Conservation (phyloP, 2,797 vertebrate species). For the Eidolon dupreanum region DNA sequence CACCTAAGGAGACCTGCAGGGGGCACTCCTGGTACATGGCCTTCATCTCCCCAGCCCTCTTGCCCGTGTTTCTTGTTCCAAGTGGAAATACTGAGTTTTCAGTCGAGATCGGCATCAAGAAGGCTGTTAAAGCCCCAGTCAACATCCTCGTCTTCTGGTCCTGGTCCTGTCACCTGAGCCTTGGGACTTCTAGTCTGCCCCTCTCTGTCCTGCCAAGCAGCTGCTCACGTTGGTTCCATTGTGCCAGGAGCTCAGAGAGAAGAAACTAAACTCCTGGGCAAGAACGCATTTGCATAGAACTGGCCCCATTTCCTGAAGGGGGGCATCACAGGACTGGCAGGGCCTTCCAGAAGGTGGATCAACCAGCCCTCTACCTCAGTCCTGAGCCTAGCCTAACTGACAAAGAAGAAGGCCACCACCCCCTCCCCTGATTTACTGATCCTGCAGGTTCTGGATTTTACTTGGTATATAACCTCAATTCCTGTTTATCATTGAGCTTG, state of each 20-base stretch:
- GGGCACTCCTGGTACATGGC: slow-evolving; percentile 57
- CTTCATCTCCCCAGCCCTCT: background rate
- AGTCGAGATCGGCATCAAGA: slow-evolving; percentile 75
- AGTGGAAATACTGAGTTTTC: slow-evolving; percentile 79
- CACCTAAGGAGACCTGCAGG: slow-evolving; percentile 55
- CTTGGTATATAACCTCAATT: background rate
- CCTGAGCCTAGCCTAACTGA: background rate
- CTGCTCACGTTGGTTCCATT: slow-evolving; percentile 65
- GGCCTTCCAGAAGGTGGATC: background rate
- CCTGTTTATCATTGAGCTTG: background rate
- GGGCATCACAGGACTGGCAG: background rate
- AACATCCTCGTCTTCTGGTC: slow-evolving; percentile 64
- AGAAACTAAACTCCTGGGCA: slow-evolving; percentile 70
- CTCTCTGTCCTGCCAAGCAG: slow-evolving; percentile 73
- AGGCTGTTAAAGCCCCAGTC: slow-evolving; percentile 74
- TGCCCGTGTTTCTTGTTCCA: slow-evolving; percentile 57
- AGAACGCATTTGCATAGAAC: slow-evolving; percentile 57
- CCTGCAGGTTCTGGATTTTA: background rate
- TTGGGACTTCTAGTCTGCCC: slow-evolving; percentile 60
- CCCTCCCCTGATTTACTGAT: background rate
- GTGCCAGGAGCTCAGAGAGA: slow-evolving; percentile 64
- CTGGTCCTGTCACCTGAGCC: slow-evolving; percentile 75
- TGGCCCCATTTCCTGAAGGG: slow-evolving; percentile 61
- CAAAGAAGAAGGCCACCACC: background rate
- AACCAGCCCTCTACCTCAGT: background rate